Evolutionary conservation across 2,888 invertebrate genomes (phyloP), one percentile per base, ranked within the genome.

Genomic region (Clitarchus hookeri): DNA sequence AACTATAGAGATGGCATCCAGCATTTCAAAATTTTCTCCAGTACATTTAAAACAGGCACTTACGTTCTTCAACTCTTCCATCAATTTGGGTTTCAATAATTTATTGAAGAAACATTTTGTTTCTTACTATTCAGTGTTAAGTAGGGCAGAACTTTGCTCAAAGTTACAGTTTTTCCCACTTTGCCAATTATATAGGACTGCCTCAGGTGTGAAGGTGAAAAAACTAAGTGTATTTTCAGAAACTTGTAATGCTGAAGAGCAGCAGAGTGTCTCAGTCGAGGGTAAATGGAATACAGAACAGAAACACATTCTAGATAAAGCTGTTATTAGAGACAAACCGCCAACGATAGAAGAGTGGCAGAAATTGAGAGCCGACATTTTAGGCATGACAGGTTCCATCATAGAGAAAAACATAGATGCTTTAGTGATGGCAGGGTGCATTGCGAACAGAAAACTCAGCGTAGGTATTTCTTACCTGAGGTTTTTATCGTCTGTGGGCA

Each of bases 361-460:
- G 6, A 85, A 88, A 80, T 88, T 94, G 26, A 93, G 93, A 90
- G 89, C 91, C 54, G 90, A 92, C 87, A 89, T 93, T 83, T 89
- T 94, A 25, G 89, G 90, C 0, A 91, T 90, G 87, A 89, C 89
- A 82, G 92, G 92, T n/a, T 89, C 89, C 54, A 89, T 93, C 23
- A 93, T 91, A 84, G 88, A 91, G 79, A 91, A 92, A 79, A 95
- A 94, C 90, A 91, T 95, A 54, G 95, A 96, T 91, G 93, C 94
- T 65, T 90, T 93, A 0, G 92, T 95, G 78, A 89, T 96, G 78
- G 93, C 93, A 86, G 89, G 92, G 27, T 94, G 95, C 23, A 65
- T 65, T n/a, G 65, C 65, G n/a, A 65, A 89, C 0, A 91, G 91
- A 53, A 92, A 94, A 80, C 91, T 93, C 84, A 89, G 92, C 83